Evolutionary conservation across 2,797 vertebrate genomes (phyloP).

Genomic region (Miichthys miiuy): DNA sequence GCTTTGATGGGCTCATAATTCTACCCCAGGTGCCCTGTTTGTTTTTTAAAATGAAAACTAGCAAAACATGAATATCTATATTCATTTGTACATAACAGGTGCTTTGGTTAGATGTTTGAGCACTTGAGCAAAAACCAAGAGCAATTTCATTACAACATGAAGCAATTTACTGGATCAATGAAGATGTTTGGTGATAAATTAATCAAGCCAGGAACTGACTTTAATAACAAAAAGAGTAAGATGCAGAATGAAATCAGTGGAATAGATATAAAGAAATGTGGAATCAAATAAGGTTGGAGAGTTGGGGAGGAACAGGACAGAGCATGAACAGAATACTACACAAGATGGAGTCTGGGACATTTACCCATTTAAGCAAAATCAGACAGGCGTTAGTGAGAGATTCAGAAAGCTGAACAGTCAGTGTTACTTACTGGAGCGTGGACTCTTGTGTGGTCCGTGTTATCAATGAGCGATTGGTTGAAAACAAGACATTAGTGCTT

Average conservation of each 20-base stretch:
- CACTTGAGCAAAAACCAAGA: constrained; percentile 56
- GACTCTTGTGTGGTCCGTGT: constrained; percentile 89
- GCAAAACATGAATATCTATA: constrained; percentile 22
- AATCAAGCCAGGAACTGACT: constrained; percentile 61
- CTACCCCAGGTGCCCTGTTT: not conserved
- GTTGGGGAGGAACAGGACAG: constrained; percentile 60
- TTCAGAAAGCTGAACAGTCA: constrained; percentile 82
- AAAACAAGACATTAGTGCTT: constrained; percentile 93
- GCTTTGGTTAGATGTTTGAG: constrained; percentile 45
- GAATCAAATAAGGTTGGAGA: constrained; percentile 61
- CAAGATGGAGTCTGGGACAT: constrained; percentile 69
- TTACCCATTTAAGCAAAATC: constrained; percentile 71
- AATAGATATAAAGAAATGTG: constrained; percentile 56
- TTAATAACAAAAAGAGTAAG: constrained; percentile 56
- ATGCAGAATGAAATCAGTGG: constrained; percentile 72
- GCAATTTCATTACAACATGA: constrained; percentile 53
- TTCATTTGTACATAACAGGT: constrained; percentile 6
- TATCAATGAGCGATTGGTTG: constrained; percentile 90
- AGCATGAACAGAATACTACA: constrained; percentile 58
- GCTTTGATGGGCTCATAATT: constrained; percentile 4
- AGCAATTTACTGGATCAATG: constrained; percentile 68
- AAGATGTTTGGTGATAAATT: constrained; percentile 69
- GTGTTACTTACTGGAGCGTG: constrained; percentile 88
- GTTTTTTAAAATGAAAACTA: constrained; percentile 38
- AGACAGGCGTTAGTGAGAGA: constrained; percentile 71